Evolutionary conservation across 2,888 invertebrate genomes (phyloP).

Genomic region (Aleiodes alternator): DNA sequence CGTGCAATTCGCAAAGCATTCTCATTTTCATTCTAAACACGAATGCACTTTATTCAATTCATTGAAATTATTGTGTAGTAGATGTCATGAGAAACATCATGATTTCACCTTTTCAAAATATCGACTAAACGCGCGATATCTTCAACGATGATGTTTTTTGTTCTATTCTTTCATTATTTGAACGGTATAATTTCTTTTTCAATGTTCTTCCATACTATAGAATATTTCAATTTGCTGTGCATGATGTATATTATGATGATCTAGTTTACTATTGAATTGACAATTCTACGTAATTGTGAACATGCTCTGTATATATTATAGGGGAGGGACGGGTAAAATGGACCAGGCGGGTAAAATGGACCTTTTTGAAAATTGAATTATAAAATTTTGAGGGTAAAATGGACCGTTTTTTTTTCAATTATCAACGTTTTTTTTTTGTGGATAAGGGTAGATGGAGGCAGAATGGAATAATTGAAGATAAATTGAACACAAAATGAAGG

Average conservation of each 20-base stretch:
- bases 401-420: no score
- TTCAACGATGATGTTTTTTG: neutral
- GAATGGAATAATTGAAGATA: no score
- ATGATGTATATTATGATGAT: constrained; percentile 22
- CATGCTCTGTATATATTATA: no score
- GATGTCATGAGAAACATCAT: neutral
- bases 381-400: no score
- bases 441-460: no score
- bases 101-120: neutral
- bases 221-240: constrained; percentile 15
- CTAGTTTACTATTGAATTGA: neutral
- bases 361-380: no score
- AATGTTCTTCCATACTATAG: neutral
- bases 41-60: neutral
- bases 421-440: no score
- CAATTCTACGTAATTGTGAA: neutral
- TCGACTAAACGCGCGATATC: neutral
- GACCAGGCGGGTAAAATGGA: no score
- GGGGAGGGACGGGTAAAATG: no score
- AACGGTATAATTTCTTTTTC: neutral
- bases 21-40: constrained; percentile 6
- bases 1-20: constrained; percentile 26
- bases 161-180: neutral
- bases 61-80: neutral
- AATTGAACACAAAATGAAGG: no score